Percentiles rank a stretch among this genome's conserved stretches.
phyloP scores from a whole-genome alignment of 1,140 invertebrate species.

The Chrysoperla carnea region DNA sequence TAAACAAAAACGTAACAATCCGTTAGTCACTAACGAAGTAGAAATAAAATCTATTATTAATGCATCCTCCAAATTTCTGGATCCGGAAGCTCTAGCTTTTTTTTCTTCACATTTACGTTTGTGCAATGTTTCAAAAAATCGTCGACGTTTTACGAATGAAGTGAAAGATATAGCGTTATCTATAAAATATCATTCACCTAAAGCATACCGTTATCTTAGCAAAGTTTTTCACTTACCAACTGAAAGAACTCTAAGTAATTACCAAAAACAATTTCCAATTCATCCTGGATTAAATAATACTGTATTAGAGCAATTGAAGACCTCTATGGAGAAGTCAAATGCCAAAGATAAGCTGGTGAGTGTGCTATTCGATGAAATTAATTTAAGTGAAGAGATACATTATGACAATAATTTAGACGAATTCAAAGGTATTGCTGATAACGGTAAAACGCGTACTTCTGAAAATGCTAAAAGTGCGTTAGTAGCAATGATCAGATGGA shows the following conservation, averaged over 20 bases:
- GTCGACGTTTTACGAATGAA: neutral
- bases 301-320: neutral
- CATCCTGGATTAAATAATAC: no score
- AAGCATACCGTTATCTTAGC: neutral
- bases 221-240: neutral
- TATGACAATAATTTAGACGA: neutral
- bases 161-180: neutral
- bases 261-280: no score
- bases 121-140: neutral
- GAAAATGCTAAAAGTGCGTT: no score
- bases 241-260: no score
- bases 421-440: neutral
- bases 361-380: neutral
- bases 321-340: neutral
- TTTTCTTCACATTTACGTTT: neutral
- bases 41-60: no score
- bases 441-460: no score
- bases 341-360: neutral
- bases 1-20: no score
- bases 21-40: no score
- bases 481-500: neutral
- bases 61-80: neutral
- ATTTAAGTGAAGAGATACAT: neutral
- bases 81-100: neutral
- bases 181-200: neutral